A percentile compares a stretch with the other conserved stretches of the same genome.
Evolutionary conservation across 2,113 vertebrate species (phyloP).

Genomic region (Hepsetus odoe): DNA sequence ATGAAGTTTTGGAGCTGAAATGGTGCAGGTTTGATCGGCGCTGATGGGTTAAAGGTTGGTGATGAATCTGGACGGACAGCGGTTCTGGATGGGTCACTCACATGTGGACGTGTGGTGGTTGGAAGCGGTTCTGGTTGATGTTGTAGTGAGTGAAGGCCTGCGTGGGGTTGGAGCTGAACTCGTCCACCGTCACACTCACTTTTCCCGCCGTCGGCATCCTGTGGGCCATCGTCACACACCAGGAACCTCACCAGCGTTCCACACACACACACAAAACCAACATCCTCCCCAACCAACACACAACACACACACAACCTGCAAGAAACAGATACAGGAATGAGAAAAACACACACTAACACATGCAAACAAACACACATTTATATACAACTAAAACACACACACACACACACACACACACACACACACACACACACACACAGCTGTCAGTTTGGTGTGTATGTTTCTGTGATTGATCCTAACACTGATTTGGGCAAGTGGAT

Average conservation of each 20-base stretch:
- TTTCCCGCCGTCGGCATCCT: constrained; percentile 94
- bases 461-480: no score
- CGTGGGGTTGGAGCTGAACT: constrained; percentile 98
- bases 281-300: constrained; percentile 83
- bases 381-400: no score
- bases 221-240: constrained; percentile 95
- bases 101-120: constrained; percentile 98
- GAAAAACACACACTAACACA: no score
- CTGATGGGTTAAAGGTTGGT: no score
- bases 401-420: no score
- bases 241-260: constrained; percentile 86
- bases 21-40: no score
- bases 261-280: constrained; percentile 73
- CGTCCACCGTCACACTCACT: constrained; percentile 95
- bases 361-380: no score
- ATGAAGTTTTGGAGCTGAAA: no score
- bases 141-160: constrained; percentile 99
- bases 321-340: constrained; percentile 68
- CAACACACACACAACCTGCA: constrained; percentile 58
- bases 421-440: no score
- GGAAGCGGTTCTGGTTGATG: constrained; percentile 99
- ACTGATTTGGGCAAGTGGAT: no score
- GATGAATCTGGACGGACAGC: no score
- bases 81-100: constrained; percentile 84
- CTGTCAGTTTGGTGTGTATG: no score